These are phyloP conservation scores for Uropetala carovei DNA, from an alignment of 2,888 invertebrate genomes.

Conservation along the genomic window DNA sequence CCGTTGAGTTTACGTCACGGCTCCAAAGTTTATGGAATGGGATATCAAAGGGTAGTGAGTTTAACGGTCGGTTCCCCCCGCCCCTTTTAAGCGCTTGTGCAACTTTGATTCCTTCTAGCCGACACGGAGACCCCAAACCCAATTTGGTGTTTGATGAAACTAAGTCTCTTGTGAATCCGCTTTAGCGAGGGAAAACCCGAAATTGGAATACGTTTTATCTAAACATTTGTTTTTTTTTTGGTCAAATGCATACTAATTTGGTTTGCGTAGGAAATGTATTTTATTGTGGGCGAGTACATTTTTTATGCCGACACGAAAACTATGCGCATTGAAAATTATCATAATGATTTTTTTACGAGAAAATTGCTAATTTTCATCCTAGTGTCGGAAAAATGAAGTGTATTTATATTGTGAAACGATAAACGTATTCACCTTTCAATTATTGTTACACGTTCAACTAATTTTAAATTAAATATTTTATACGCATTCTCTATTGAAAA, in stretches of 20 bases:
- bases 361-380: no score
- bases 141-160: not conserved
- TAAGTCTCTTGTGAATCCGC: not conserved
- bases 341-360: no score
- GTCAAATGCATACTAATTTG: not conserved
- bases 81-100: constrained; percentile 14
- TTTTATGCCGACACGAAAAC: no score
- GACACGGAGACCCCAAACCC: not conserved
- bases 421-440: no score
- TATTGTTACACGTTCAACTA: no score
- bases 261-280: no score
- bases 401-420: no score
- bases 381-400: no score
- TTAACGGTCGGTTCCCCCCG: not conserved
- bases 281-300: no score
- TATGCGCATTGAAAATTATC: no score
- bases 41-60: not conserved
- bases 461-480: no score
- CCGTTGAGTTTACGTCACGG: not conserved
- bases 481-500: no score
- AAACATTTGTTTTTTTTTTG: not conserved
- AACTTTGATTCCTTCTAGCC: constrained; percentile 4
- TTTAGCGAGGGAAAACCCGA: not conserved
- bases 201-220: not conserved
- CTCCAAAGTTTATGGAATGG: constrained; percentile 21